Percentiles rank a stretch among this genome's conserved stretches.
phyloP scores from a whole-genome alignment of 2,113 vertebrate genomes.

The Oncorhynchus nerka region DNA sequence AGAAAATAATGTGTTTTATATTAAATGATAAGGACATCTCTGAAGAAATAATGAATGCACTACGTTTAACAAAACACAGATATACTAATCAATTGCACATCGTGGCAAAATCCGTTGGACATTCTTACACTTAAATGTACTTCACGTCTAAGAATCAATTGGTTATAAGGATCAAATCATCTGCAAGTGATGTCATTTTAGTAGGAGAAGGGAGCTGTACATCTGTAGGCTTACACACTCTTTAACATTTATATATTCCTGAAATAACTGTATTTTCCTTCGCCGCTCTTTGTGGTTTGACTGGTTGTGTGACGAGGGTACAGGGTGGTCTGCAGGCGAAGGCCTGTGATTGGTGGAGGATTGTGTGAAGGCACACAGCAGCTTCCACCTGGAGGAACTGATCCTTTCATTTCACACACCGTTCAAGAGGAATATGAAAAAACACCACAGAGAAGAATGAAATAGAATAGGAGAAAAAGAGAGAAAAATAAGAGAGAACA shows the following conservation, averaged over 20 bases:
- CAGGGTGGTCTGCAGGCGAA: neutral
- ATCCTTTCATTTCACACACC: conserved; percentile 62
- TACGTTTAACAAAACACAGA: too few relatives aligned
- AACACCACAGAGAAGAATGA: neutral
- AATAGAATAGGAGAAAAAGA: conserved; percentile 1
- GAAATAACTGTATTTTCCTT: conserved; percentile 21
- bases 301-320: conserved; percentile 26
- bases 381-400: conserved; percentile 40
- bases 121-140: too few relatives aligned
- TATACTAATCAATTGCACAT: too few relatives aligned
- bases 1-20: too few relatives aligned
- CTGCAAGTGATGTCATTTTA: neutral
- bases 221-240: neutral
- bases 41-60: too few relatives aligned
- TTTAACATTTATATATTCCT: conserved; percentile 23
- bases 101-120: too few relatives aligned
- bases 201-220: neutral
- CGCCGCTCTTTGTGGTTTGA: conserved; percentile 20
- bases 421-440: conserved; percentile 49
- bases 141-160: too few relatives aligned
- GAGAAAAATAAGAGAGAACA: conserved; percentile 7
- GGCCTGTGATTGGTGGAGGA: conserved; percentile 39
- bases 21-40: too few relatives aligned
- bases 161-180: too few relatives aligned
- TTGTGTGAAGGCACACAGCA: conserved; percentile 50